These are phyloP conservation scores for Nanger granti DNA, from an alignment of 2,113 vertebrate genomes.

Conservation along the genomic window DNA sequence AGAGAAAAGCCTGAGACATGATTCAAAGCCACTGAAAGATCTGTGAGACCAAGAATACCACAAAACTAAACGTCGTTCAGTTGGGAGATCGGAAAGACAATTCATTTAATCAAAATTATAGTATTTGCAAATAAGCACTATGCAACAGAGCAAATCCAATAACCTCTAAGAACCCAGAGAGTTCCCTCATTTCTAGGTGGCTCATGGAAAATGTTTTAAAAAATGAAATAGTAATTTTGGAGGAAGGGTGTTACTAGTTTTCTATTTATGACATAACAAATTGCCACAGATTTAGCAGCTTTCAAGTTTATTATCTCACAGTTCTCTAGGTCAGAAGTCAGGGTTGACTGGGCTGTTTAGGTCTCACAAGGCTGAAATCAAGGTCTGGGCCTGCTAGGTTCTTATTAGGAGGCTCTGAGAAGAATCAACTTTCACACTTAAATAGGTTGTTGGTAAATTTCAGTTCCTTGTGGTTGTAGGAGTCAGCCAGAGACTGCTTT, in stretches of 20 bases:
- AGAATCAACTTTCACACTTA: not conserved
- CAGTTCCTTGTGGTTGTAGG: not conserved
- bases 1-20: not conserved
- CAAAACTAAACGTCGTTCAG: not conserved
- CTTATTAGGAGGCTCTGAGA: not conserved
- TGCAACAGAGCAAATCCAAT: not conserved
- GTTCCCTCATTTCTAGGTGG: not conserved
- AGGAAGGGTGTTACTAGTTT: not conserved
- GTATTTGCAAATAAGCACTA: not conserved
- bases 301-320: not conserved
- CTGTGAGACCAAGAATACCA: not conserved
- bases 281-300: not conserved
- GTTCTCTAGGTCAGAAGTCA: not conserved
- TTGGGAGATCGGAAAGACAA: not conserved
- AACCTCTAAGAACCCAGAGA: not conserved
- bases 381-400: not conserved
- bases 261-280: not conserved
- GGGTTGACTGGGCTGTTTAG: not conserved
- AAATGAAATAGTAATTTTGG: not conserved
- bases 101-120: not conserved
- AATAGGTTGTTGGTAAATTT: not conserved
- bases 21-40: not conserved
- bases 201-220: not conserved
- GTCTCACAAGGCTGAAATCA: not conserved
- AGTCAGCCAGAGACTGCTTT: not conserved